These are phyloP conservation scores for Grapholita molesta DNA, from an alignment of 1,140 invertebrate genomes.

Conservation along the genomic window DNA sequence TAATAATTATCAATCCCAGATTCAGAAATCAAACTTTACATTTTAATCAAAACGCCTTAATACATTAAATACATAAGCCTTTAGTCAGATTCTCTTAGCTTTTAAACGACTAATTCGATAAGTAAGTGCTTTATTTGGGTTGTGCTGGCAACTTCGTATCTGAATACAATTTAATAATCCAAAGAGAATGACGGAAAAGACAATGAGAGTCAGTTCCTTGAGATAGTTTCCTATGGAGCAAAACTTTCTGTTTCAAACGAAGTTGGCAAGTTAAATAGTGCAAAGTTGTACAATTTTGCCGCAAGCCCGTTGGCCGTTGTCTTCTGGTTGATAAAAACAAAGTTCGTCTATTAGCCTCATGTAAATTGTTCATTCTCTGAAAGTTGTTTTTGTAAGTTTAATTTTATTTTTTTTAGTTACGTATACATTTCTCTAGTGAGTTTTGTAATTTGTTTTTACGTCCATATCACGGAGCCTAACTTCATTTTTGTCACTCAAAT, in stretches of 20 bases:
- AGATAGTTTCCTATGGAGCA: slow-evolving; percentile 42
- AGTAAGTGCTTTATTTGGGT: neutral
- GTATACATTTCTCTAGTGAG: no score
- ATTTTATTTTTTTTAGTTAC: neutral
- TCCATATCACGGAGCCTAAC: no score
- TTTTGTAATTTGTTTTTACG: no score
- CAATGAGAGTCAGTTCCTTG: slow-evolving; percentile 18
- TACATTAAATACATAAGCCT: neutral
- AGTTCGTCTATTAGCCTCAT: slow-evolving; percentile 15
- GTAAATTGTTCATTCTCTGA: slow-evolving; percentile 14
- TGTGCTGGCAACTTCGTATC: neutral
- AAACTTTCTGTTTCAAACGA: slow-evolving; percentile 32
- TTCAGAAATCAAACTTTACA: neutral
- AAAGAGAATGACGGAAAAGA: neutral
- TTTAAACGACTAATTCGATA: slow-evolving; percentile 4
- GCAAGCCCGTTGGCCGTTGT: slow-evolving; percentile 39
- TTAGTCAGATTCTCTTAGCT: neutral
- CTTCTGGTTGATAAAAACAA: slow-evolving; percentile 17
- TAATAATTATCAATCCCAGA: no score
- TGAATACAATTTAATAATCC: slow-evolving; percentile 12
- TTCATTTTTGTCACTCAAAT: no score
- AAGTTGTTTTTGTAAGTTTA: neutral
- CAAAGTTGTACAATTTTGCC: slow-evolving; percentile 57
- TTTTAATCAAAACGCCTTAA: neutral
- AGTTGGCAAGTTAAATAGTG: slow-evolving; percentile 64